These are phyloP conservation scores for Lanistes nyassanus DNA, from an alignment of 1,140 invertebrate species.

Conservation along the genomic window DNA sequence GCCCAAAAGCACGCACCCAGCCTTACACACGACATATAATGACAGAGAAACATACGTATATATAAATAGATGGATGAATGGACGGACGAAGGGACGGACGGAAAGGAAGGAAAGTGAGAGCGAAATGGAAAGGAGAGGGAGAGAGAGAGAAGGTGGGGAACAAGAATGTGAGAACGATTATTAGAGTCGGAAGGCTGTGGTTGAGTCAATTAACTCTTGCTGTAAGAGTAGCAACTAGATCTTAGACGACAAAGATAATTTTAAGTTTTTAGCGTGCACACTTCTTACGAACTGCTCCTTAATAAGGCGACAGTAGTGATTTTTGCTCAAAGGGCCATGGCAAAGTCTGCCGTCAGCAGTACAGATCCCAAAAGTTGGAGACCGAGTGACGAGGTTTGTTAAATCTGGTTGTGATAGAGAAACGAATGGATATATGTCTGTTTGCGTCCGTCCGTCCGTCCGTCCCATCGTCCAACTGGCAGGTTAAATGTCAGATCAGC, in stretches of 20 bases:
- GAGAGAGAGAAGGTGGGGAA: background rate
- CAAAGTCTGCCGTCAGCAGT: background rate
- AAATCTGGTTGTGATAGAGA: background rate
- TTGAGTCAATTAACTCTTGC: no score
- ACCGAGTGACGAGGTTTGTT: conserved; percentile 11
- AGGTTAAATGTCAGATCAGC: no score
- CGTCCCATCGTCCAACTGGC: background rate
- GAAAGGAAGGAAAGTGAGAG: no score
- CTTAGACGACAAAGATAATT: no score
- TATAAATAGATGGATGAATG: background rate
- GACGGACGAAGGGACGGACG: background rate
- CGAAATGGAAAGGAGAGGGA: no score
- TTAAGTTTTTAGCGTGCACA: no score
- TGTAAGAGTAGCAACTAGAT: no score
- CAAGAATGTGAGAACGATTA: background rate
- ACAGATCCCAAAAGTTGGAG: background rate
- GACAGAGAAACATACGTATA: conserved; percentile 16
- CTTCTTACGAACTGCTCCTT: background rate
- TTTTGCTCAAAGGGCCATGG: background rate
- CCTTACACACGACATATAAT: background rate
- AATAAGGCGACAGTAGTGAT: background rate
- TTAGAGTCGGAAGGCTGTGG: background rate
- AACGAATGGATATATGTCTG: background rate
- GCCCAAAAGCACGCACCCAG: background rate
- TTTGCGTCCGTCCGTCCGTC: background rate